phyloP scores from a whole-genome alignment of 2,888 invertebrate species.

The Thumatha senex region DNA sequence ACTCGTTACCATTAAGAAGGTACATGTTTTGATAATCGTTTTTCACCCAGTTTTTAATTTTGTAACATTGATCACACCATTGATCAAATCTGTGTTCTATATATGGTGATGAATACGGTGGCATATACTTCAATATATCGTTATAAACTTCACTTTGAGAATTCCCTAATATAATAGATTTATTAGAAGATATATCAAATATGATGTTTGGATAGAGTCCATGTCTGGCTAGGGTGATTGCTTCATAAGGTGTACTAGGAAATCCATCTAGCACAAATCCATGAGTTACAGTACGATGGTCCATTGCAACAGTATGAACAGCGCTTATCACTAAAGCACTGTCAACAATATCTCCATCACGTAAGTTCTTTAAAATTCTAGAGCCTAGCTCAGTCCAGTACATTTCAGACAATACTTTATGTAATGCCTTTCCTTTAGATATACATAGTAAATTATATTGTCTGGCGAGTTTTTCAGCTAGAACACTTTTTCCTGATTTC shows the following conservation, averaged over 20 bases:
- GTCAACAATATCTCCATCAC: conserved; percentile 67
- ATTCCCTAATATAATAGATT: conserved; percentile 61
- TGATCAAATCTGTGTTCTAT: conserved; percentile 67
- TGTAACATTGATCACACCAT: conserved; percentile 60
- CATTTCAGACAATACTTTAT: conserved; percentile 74
- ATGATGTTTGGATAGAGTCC: conserved; percentile 84
- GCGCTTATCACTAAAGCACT: conserved; percentile 74
- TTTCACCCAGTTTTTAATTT: conserved; percentile 76
- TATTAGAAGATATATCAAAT: conserved; percentile 73
- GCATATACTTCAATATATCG: conserved; percentile 54
- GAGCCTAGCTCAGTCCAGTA: conserved; percentile 77
- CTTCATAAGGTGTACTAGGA: conserved; percentile 78
- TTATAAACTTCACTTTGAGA: conserved; percentile 62
- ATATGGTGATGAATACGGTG: conserved; percentile 62
- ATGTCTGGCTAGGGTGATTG: conserved; percentile 68
- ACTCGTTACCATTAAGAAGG: conserved; percentile 71
- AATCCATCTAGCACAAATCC: conserved; percentile 87
- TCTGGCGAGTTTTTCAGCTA: conserved; percentile 79
- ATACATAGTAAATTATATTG: conserved; percentile 81
- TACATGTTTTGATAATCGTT: conserved; percentile 81
- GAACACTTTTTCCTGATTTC: conserved; percentile 84
- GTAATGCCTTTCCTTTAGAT: conserved; percentile 79
- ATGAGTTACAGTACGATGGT: conserved; percentile 72
- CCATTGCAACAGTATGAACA: conserved; percentile 77
- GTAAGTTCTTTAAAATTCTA: conserved; percentile 61